Percentiles rank a stretch among this genome's conserved stretches.
These are phyloP conservation scores for Equus quagga DNA, from an alignment of 2,113 vertebrate genomes.

Conservation along the genomic window DNA sequence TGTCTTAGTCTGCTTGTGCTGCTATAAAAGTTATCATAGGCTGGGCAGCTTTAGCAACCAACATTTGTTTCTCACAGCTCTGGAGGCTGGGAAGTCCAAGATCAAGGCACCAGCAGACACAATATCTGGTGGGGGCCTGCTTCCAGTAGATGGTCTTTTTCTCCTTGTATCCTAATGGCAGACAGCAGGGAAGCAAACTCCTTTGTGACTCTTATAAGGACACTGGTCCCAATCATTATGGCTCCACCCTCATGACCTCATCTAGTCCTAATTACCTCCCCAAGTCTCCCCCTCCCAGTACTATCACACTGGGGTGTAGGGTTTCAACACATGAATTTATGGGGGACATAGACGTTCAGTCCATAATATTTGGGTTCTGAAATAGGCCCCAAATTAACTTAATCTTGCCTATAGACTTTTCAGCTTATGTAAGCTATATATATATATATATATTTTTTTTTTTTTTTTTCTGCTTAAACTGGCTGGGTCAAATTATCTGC, in stretches of 20 bases:
- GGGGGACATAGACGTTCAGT: neutral
- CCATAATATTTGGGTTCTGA: neutral
- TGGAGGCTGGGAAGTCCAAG: neutral
- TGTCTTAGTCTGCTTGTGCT: neutral
- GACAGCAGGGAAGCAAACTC: neutral
- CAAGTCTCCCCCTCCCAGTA: neutral
- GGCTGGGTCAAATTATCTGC: neutral
- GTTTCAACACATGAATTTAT: neutral
- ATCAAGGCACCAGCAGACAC: neutral
- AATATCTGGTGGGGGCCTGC: neutral
- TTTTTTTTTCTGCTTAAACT: neutral
- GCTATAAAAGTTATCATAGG: neutral
- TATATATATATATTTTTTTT: no score
- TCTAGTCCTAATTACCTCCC: neutral
- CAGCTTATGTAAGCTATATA: neutral
- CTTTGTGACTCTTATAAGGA: neutral
- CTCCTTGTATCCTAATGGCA: neutral
- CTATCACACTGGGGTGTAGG: neutral
- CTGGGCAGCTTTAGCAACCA: neutral
- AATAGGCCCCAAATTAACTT: neutral
- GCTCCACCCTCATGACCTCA: neutral
- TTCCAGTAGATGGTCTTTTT: neutral
- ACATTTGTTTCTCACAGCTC: neutral
- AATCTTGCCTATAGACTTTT: neutral
- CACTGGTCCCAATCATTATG: neutral